Evolutionary conservation across 2,113 vertebrate genomes (phyloP), one percentile per base, ranked within the genome.

Genomic region (Malurus alboscapulatus): DNA sequence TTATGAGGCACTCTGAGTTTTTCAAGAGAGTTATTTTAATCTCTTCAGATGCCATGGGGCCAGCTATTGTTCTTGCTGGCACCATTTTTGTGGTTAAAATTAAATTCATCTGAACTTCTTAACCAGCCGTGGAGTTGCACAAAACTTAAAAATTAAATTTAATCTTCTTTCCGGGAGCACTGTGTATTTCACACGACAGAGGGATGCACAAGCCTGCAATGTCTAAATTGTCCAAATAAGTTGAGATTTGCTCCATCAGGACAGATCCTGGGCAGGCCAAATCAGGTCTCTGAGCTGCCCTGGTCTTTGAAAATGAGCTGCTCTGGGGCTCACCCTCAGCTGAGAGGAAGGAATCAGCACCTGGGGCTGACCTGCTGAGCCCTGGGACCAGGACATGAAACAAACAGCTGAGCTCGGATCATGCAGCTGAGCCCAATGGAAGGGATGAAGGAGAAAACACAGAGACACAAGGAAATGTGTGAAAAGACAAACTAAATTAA

Each of bases 1-100:
- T 93, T 91, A 95, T 82, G 84, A 83, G 83, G 79, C 61, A 93
- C 66, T 77, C 50, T 15, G 76, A 77, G 36, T 58, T 63, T 71
- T 86, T 74, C 25, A 88, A 89, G 57, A 91, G 81, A 94, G 88
- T 92, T 96, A 96, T 96, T 96, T 93, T 93, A 95, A 96, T 94
- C 96, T 83, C 91, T 90, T 94, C 85, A 92, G 84, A 91, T 96
- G 87, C 87, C 94, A 95, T 87, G 94, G 89, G 87, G 79, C 78
- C 63, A 92, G 75, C 93, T 94, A 95, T 94, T 96, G 95, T 89
- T 94, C 94, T 74, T 4, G 5, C n/a, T 94, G 87, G 89, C 84
- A 95, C 89, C 84, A 67, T 80, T 94, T 95, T 66, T 88, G 75
- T 83, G 80, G 81, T 88, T 96, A 80, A 91, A 91, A 93, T 83